These are phyloP conservation scores for Heliornis fulica DNA, from an alignment of 2,113 vertebrate species.

Conservation along the genomic window DNA sequence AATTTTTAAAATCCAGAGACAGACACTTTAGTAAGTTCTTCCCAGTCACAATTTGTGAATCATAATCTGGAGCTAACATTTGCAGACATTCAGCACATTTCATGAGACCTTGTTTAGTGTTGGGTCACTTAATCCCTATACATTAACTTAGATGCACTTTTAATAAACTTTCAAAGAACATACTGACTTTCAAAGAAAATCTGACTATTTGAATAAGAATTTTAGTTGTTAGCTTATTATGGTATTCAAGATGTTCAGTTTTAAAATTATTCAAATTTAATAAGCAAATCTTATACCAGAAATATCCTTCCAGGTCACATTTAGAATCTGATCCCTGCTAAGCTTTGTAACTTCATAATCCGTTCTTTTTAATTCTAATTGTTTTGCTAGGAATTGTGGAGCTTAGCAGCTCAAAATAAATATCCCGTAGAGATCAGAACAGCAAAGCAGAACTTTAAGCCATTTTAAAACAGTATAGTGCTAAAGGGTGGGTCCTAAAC, in stretches of 20 bases:
- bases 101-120: not conserved
- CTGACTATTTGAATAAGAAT: not conserved
- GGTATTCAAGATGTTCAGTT: slow-evolving; percentile 30
- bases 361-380: slow-evolving; percentile 60
- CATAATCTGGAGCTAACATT: not conserved
- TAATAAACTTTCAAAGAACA: slow-evolving; percentile 3
- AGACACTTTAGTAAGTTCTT: not conserved
- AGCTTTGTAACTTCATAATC: slow-evolving; percentile 63
- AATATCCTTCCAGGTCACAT: slow-evolving; percentile 50
- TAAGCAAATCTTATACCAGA: slow-evolving; percentile 34
- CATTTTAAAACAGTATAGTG: slow-evolving; percentile 1
- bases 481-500: not conserved
- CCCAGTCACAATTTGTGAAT: slow-evolving; percentile 15
- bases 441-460: slow-evolving; percentile 29
- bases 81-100: not conserved
- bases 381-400: slow-evolving; percentile 50
- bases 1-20: slow-evolving; percentile 21
- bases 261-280: slow-evolving; percentile 45
- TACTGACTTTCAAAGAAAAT: too few species aligned
- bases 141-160: not conserved
- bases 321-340: slow-evolving; percentile 52
- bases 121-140: slow-evolving; percentile 16
- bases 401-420: slow-evolving; percentile 62
- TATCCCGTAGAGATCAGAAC: not conserved
- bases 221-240: slow-evolving; percentile 7